These are phyloP conservation scores for Drosophila engyochracea DNA, from an alignment of 2,888 invertebrate genomes.

Conservation along the genomic window DNA sequence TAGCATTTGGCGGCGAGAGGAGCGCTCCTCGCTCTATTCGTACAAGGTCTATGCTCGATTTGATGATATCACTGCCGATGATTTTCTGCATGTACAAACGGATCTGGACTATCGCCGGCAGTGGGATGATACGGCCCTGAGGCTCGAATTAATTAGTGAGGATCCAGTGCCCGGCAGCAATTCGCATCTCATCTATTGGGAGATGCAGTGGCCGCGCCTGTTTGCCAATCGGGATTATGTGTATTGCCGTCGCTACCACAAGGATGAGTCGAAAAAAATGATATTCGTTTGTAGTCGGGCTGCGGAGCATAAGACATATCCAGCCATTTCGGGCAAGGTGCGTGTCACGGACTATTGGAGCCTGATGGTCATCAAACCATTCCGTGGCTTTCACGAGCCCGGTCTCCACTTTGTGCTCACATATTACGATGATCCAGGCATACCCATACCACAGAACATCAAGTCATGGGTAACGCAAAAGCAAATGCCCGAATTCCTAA, in stretches of 20 bases:
- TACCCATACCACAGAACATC: conserved; percentile 90
- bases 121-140: conserved; percentile 93
- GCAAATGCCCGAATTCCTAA: conserved; percentile 92
- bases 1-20: conserved; percentile 92
- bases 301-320: conserved; percentile 90
- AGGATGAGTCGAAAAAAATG: conserved; percentile 87
- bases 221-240: conserved; percentile 96
- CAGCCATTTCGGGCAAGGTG: conserved; percentile 89
- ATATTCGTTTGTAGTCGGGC: conserved; percentile 90
- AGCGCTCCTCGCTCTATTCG: conserved; percentile 90
- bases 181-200: conserved; percentile 94
- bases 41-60: conserved; percentile 96
- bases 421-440: conserved; percentile 95
- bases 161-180: conserved; percentile 87
- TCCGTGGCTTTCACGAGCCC: conserved; percentile 82
- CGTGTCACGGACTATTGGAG: conserved; percentile 94
- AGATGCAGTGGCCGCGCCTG: conserved; percentile 93
- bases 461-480: conserved; percentile 91
- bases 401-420: conserved; percentile 91
- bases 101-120: conserved; percentile 91
- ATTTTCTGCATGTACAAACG: conserved; percentile 93
- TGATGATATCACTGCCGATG: conserved; percentile 91
- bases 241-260: conserved; percentile 89
- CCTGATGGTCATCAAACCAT: conserved; percentile 92
- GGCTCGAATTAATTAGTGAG: conserved; percentile 89